Evolutionary conservation across 2,888 invertebrate species (phyloP), one percentile per base, ranked within the genome.

Genomic region (Lucinisca nassula): DNA sequence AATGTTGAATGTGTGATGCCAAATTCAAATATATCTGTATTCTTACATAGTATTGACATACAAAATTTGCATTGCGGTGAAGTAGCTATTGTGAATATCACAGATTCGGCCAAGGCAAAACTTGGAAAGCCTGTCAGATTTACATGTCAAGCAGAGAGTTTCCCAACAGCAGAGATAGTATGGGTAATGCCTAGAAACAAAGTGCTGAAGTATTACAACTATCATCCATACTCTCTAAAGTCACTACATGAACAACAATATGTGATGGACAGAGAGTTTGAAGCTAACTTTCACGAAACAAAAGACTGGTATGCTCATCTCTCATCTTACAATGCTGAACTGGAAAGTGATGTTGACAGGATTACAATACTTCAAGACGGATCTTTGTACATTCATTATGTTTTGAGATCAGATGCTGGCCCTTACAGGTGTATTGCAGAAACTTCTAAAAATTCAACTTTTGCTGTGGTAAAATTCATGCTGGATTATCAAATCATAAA

Each of bases 401-500:
- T 97, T 14, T 93, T 95, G 14, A 93, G 96, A n/a, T 91, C 92
- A 1, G 98, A 98, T 96, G 98, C 98, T 93, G 99, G 99, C 1
- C 92, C 90, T 14, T 99, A 99, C 97, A 97, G 97, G 87, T 99
- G 99, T 96, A 97, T 98, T 95, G 98, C 98, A 61, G 97, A 98
- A 93, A 99, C 99, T 97, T 98, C 98, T 24, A 97, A 98, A 90
- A 98, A 98, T 79, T 98, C 98, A 96, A 97, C 97, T 40, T 98
- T 98, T 0, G 97, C 97, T 72, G 97, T 97, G 93, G 97, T 99
- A 24, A 87, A 82, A 14, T 38, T 95, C 27, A 84, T 78, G 10
- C 98, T 99, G 95, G 98, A 99, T 96, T 98, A 98, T 27, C 97
- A 98, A 94, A 98, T 98, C 84, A 98, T 98, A 97, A 97, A 98